These are phyloP conservation scores for Yponomeuta plumbellus DNA, from an alignment of 2,888 invertebrate genomes.

Conservation along the genomic window DNA sequence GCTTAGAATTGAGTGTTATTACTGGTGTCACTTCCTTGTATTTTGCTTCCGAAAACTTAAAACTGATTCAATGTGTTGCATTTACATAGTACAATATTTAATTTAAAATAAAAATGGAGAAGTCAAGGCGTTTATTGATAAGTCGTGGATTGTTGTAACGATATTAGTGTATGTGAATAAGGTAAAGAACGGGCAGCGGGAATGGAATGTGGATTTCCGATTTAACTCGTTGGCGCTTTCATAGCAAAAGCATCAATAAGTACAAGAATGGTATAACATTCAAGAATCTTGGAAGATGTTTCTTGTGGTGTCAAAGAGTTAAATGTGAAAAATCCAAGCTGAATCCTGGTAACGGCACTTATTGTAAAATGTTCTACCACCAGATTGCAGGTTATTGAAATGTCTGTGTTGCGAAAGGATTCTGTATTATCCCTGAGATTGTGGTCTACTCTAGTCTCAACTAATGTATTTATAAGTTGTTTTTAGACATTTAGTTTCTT, in stretches of 20 bases:
- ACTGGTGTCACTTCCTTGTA: background rate
- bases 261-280: background rate
- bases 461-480: slow-evolving; percentile 40
- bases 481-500: slow-evolving; percentile 45
- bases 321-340: too few species aligned
- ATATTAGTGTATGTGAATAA: slow-evolving; percentile 18
- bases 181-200: background rate
- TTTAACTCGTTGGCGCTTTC: background rate
- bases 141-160: slow-evolving; percentile 19
- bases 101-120: slow-evolving; percentile 16
- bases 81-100: slow-evolving; percentile 28
- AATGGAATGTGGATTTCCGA: background rate
- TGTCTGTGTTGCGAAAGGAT: slow-evolving; percentile 16
- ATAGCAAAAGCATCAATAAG: background rate
- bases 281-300: background rate
- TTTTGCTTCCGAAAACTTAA: slow-evolving; percentile 9
- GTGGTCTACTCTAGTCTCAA: slow-evolving; percentile 48
- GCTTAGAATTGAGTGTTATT: background rate
- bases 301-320: too few species aligned
- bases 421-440: slow-evolving; percentile 33
- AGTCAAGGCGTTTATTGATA: slow-evolving; percentile 13
- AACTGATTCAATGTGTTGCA: slow-evolving; percentile 22
- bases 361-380: background rate
- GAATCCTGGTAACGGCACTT: background rate
- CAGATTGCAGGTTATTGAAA: background rate